Conservation (phyloP, 2,113 vertebrate genomes). For the Alectura lathami region DNA sequence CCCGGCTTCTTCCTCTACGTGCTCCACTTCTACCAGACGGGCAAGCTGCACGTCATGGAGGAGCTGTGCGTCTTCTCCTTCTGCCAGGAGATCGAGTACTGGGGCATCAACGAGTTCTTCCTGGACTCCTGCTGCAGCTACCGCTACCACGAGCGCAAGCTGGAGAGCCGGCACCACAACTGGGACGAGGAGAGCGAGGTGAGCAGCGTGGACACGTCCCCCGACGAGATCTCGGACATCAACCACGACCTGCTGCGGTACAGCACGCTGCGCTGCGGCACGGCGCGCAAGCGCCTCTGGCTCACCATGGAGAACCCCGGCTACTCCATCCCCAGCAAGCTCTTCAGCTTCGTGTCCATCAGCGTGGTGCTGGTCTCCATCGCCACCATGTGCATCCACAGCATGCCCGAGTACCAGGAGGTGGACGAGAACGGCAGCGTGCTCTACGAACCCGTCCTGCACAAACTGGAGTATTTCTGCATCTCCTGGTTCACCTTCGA, state of each 20-base stretch:
- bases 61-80: constrained; percentile 98
- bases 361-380: constrained; percentile 92
- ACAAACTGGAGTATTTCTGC: constrained; percentile 92
- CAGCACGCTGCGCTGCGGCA: constrained; percentile 84
- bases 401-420: constrained; percentile 91
- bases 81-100: constrained; percentile 98
- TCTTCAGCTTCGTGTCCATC: constrained; percentile 96
- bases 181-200: constrained; percentile 96
- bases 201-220: constrained; percentile 92
- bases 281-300: constrained; percentile 89
- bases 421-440: constrained; percentile 79
- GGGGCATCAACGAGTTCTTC: constrained; percentile 96
- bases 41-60: constrained; percentile 95
- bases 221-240: constrained; percentile 93
- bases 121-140: constrained; percentile 95
- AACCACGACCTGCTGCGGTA: constrained; percentile 92
- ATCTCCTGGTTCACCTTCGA: constrained; percentile 98
- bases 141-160: constrained; percentile 92
- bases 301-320: constrained; percentile 97
- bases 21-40: constrained; percentile 95
- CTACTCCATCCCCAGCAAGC: constrained; percentile 95
- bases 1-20: constrained; percentile 92
- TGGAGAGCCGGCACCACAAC: constrained; percentile 85
- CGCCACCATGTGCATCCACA: constrained; percentile 94
- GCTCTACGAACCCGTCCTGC: constrained; percentile 82